Evolutionary conservation across 2,888 invertebrate species (phyloP).

Genomic region (Cataglyphis albicans): DNA sequence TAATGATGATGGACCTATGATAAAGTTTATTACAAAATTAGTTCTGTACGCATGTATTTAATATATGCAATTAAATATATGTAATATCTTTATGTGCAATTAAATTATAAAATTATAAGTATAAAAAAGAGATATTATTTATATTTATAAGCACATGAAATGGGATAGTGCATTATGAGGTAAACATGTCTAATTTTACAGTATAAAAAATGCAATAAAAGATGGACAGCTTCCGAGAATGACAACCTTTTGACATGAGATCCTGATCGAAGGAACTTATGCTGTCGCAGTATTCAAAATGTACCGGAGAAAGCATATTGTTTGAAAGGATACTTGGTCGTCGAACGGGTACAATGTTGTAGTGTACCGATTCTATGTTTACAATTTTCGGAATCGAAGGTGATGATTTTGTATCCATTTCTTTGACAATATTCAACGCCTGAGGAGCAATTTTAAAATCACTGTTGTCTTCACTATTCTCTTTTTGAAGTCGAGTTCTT

Average conservation of each 20-base stretch:
- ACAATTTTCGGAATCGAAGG: conserved; percentile 36
- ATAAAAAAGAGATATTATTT: not conserved
- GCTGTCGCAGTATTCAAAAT: conserved; percentile 52
- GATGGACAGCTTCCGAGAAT: not conserved
- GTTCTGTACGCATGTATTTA: not conserved
- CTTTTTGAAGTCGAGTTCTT: conserved; percentile 35
- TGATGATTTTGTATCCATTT: not conserved
- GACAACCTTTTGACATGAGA: conserved; percentile 55
- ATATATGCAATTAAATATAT: not conserved
- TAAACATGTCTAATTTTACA: not conserved
- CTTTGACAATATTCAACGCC: not conserved
- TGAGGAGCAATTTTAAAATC: conserved; percentile 8
- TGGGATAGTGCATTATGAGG: not conserved
- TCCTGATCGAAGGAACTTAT: conserved; percentile 21
- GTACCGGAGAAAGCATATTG: conserved; percentile 52
- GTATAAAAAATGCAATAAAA: not conserved
- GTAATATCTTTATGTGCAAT: not conserved
- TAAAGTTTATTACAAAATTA: not conserved
- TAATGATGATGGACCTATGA: conserved; percentile 45
- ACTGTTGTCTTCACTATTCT: not conserved
- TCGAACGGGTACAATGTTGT: not conserved
- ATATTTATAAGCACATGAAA: not conserved
- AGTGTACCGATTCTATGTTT: conserved; percentile 53
- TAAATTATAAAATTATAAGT: not conserved
- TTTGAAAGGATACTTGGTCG: not conserved